Base-by-base conservation (phyloP, 1,140 invertebrate genomes). In the Epicauta chinensis region DNA sequence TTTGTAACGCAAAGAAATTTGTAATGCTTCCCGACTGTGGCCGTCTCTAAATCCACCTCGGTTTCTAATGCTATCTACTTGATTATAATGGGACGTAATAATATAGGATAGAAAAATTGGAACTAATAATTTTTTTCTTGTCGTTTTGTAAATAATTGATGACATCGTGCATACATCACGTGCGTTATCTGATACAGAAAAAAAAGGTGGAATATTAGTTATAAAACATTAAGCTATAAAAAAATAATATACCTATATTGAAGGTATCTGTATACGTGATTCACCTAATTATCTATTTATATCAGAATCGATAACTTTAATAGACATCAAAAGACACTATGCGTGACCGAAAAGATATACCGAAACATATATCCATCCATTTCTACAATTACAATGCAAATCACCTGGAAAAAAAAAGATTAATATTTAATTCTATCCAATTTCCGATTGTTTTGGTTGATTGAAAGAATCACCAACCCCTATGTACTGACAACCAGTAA, bases 231-330 rank as follows among this genome's bases (percentile, higher is more conserved):
- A 29, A 34, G 32, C 34, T 29, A 14, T 47, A 47, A 47, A 47
- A 47, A 47, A 46, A 7, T 5, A 23, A 23, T 23, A 23, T n/a
- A n/a, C n/a, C n/a, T n/a, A n/a, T 46, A 14, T 29, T 38, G 34
- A 16, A 38, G n/a, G 30, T 17, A 40, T 12, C 16, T 23, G 4
- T 23, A 38, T 47, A 47, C 45, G 45, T 47, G 45, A 47, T 47
- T 47, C 45, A 47, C 45, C 45, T 47, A 47, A 47, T 47, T 47
- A 47, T 35, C 45, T 47, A 47, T 47, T 47, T 47, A 47, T 47
- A 38, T 11, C 16, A 17, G 14, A 47, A 47, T 47, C 45, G 45
- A 47, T 47, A 47, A 16, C 41, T 17, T 29, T 43, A 43, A 43
- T 29, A 43, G 41, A 43, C 41, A 43, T 43, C 23, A 16, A 43